phyloP scores from a whole-genome alignment of 2,888 invertebrate genomes.

The Leucoptera coffeella region DNA sequence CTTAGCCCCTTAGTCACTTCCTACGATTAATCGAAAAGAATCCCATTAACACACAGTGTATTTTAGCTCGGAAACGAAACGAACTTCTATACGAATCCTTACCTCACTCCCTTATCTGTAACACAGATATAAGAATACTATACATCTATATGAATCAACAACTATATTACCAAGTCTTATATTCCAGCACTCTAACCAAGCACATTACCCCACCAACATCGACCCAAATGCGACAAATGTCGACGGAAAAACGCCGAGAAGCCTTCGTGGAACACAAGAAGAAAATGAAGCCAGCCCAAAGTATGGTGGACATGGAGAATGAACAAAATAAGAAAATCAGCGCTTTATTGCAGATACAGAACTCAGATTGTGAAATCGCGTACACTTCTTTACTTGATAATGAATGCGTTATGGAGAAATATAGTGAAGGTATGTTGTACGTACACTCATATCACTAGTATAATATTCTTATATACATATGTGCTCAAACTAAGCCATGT shows the following conservation, averaged over 20 bases:
- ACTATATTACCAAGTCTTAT: too few relatives aligned
- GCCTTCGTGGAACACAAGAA: constrained; percentile 34
- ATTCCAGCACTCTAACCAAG: constrained; percentile 60
- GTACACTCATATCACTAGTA: constrained; percentile 7
- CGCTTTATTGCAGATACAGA: constrained; percentile 21
- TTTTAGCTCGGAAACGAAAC: too few relatives aligned
- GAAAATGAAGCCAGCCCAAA: constrained; percentile 31
- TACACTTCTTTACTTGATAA: constrained; percentile 34
- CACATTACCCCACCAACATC: constrained; percentile 61
- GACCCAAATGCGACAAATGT: constrained; percentile 21
- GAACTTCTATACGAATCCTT: too few relatives aligned
- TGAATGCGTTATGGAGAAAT: constrained; percentile 28
- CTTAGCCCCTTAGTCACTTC: too few relatives aligned
- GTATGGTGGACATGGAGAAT: constrained; percentile 28
- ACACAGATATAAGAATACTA: too few relatives aligned
- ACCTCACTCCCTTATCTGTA: too few relatives aligned
- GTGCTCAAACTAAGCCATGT: too few relatives aligned
- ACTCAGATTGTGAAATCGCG: constrained; percentile 36
- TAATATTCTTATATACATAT: too few relatives aligned
- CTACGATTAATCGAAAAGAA: too few relatives aligned
- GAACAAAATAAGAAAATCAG: constrained; percentile 22
- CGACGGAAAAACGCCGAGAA: constrained; percentile 25
- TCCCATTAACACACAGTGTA: too few relatives aligned
- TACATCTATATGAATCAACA: too few relatives aligned
- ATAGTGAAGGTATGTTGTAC: constrained; percentile 26